Base-by-base conservation (phyloP, 2,113 vertebrate species). In the Corynorhinus townsendii region DNA sequence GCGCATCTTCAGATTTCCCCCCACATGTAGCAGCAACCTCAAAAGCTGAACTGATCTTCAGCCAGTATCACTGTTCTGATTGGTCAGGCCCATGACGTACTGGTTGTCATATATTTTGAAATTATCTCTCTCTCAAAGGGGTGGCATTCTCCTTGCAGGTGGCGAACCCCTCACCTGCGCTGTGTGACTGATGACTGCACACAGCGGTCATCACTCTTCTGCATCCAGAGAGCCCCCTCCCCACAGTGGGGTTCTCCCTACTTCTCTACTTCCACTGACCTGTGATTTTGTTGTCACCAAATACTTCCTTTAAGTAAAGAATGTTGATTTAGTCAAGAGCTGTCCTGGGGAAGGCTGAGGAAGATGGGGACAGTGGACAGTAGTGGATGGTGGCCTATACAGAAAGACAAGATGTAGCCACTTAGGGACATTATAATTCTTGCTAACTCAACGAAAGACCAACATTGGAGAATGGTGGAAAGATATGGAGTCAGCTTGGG, bases 321-420 rank as follows among this genome's bases (percentile, higher is more conserved):
- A n/a, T 80, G 26, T 40, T 62, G 35, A 12, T 43, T 96, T 89
- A 87, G 77, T 40, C 8, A 72, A 95, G 49, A 80, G 24, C 16
- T 24, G 0, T 66, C 73, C 33, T 56, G 19, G 19, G 33, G 15
- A 90, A 4, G 6, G 3, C 19, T 1, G 4, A 11, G 8, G 28
- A 54, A 89, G 28, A 45, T 56, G 24, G 7, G 35, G 9, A 22
- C 8, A 52, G 17, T n/a, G 4, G 19, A 52, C 38, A 30, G 0
- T 49, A 64, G 7, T 89, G 30, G 12, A 35, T 11, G 16, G 12
- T 95, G 66, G 22, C 8, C 33, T 88, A 24, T 20, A 33, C 1
- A n/a, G 56, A 81, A 62, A n/a, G 26, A 15, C 9, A 5, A 68
- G 26, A 52, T 2, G 5, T 47, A n/a, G 76, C 22, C 40, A 54